Base-by-base conservation (phyloP, 2,797 vertebrate species). In the Myotis myotis region DNA sequence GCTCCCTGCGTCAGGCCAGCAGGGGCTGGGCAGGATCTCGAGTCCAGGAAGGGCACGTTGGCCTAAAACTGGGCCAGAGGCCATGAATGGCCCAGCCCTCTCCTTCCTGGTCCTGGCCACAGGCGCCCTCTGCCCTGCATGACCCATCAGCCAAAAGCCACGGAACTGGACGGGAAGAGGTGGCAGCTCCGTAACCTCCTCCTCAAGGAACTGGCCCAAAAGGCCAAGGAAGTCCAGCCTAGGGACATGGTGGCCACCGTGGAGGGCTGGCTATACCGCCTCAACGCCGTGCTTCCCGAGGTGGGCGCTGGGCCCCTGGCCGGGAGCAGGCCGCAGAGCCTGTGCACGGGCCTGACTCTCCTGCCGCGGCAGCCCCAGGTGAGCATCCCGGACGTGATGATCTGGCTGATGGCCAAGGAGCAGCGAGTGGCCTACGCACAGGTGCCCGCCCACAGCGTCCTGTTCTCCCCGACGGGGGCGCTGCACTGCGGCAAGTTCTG, bases 391-490 rank as follows among this genome's bases (percentile, higher is more conserved):
- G 98, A 98, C 0, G 97, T 98, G 79, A 89, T 97, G 92, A 97
- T 98, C 83, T 98, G 98, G 98, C 96, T 98, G 93, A 76, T 97
- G 89, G 89, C 33, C 17, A 96, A 95, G 0, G 95, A 95, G 0
- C 93, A n/a, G 41, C 96, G 97, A 0, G 96, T 98, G 87, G 98
- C 98, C 91, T 98, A 92, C 0, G 96, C 97, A 1, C 97, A 96
- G 0, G 71, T 98, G 79, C 97, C 97, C 0, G 93, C 97, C 0
- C 57, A 97, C 12, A 89, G 95, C 0, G 2, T 98, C 75, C 90
- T 98, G 49, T 98, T 97, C 96, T 98, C 98, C 16, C 82, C 28
- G 0, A 44, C 8, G 0, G 89, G 97, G 17, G 33, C 80, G 1
- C 20, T 75, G 0, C 80, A 97, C 80, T 97, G 92, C 0, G 98